phyloP scores from a whole-genome alignment of 2,797 vertebrate species.

The Anniella stebbinsi region DNA sequence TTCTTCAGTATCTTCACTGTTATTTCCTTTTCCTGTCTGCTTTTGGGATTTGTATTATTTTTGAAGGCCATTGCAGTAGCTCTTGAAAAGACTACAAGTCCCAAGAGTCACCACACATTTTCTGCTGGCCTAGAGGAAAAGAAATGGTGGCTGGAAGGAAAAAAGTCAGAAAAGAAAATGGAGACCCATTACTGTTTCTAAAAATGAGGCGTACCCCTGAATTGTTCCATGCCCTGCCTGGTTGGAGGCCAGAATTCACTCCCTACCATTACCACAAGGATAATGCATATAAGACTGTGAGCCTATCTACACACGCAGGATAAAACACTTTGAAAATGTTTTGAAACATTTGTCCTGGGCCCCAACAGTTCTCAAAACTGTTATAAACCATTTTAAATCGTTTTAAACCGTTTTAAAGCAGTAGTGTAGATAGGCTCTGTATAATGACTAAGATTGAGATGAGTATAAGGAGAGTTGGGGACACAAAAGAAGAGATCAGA shows the following conservation, averaged over 20 bases:
- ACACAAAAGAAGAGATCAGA: neutral
- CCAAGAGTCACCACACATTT: neutral
- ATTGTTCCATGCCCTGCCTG: neutral
- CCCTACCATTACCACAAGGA: neutral
- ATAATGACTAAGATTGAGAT: neutral
- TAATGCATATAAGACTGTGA: neutral
- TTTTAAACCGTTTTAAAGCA: too few species aligned
- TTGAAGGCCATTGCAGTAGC: neutral
- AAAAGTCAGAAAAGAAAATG: neutral
- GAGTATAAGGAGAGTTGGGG: neutral
- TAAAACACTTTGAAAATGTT: too few species aligned
- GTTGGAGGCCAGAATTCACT: neutral
- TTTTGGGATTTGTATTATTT: neutral
- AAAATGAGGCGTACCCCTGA: neutral
- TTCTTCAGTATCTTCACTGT: neutral
- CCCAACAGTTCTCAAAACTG: too few species aligned
- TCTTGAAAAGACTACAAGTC: neutral
- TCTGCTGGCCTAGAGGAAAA: neutral
- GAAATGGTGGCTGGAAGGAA: neutral
- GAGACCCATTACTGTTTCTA: neutral
- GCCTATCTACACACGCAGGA: too few species aligned
- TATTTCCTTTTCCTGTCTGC: neutral
- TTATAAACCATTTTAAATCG: too few species aligned
- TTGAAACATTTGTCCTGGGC: too few species aligned
- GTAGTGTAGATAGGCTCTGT: too few species aligned